Conservation (phyloP, 2,888 invertebrate species). For the Drosophila meridionalis region DNA sequence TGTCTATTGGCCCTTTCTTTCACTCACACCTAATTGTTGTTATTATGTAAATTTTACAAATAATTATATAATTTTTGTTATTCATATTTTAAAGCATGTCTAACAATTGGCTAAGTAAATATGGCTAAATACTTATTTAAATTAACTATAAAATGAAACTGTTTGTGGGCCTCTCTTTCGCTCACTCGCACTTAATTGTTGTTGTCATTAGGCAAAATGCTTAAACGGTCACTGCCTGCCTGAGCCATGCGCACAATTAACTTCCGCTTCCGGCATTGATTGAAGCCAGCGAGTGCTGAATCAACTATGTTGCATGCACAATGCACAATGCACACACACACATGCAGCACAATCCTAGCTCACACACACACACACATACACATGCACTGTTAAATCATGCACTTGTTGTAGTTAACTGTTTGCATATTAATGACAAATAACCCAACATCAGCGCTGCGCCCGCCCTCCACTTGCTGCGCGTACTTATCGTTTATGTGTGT, state of each 20-base stretch:
- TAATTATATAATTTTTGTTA: constrained; percentile 49
- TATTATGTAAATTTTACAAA: too few relatives aligned
- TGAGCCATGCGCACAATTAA: constrained; percentile 71
- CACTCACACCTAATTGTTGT: too few relatives aligned
- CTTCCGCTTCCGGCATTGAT: constrained; percentile 79
- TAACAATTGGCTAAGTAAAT: constrained; percentile 1
- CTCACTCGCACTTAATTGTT: constrained; percentile 29
- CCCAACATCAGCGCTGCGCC: constrained; percentile 50
- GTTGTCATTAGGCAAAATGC: constrained; percentile 46
- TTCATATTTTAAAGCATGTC: constrained; percentile 28
- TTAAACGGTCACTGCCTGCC: constrained; percentile 42
- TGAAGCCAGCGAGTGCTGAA: constrained; percentile 44
- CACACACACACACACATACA: constrained; percentile 18
- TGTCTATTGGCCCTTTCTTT: too few relatives aligned
- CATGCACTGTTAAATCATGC: constrained; percentile 19
- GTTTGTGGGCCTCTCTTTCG: not conserved
- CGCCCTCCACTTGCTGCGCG: constrained; percentile 9
- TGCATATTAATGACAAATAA: constrained; percentile 77
- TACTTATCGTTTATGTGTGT: constrained; percentile 22
- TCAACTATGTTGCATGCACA: constrained; percentile 39
- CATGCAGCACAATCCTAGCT: too few relatives aligned
- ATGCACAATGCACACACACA: constrained; percentile 25
- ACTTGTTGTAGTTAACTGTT: constrained; percentile 64
- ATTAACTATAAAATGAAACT: not conserved
- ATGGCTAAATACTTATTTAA: too few relatives aligned